These are phyloP conservation scores for Frankliniella fusca DNA, from an alignment of 2,888 invertebrate genomes.

Conservation along the genomic window DNA sequence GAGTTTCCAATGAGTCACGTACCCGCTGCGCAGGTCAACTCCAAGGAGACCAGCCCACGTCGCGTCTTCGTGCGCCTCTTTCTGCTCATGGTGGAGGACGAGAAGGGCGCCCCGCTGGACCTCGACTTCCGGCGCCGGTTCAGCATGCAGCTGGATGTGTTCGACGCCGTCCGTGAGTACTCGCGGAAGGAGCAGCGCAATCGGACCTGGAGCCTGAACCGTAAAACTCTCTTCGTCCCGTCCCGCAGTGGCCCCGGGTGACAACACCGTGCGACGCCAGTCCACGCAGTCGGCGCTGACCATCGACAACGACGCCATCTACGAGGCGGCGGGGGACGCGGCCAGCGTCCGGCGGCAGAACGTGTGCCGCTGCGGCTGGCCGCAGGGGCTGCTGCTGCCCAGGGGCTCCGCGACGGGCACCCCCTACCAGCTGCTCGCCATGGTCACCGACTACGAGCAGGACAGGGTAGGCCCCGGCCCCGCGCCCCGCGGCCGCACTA, in stretches of 20 bases:
- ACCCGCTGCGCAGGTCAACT: not conserved
- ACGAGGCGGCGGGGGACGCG: not conserved
- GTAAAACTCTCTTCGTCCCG: not conserved
- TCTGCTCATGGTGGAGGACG: conserved; percentile 30
- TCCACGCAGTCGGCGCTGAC: conserved; percentile 44
- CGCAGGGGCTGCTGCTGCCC: conserved; percentile 48
- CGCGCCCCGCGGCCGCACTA: no score
- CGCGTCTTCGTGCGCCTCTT: not conserved
- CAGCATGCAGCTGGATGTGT: not conserved
- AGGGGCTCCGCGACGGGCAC: conserved; percentile 45
- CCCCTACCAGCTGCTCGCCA: conserved; percentile 45
- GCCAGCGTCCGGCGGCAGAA: conserved; percentile 55
- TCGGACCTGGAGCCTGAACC: no score
- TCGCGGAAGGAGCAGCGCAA: not conserved
- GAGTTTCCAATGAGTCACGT: no score
- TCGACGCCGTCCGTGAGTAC: not conserved
- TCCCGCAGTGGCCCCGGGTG: conserved; percentile 42
- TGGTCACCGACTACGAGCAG: conserved; percentile 44
- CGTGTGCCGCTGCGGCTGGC: conserved; percentile 72
- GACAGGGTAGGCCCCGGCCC: conserved; percentile 38
- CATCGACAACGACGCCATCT: conserved; percentile 34
- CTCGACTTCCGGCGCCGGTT: conserved; percentile 41
- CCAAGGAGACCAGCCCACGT: not conserved
- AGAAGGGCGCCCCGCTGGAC: conserved; percentile 34
- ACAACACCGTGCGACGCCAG: conserved; percentile 40